Conservation (phyloP, 2,888 invertebrate species). For the Euspilapteryx auroguttella region DNA sequence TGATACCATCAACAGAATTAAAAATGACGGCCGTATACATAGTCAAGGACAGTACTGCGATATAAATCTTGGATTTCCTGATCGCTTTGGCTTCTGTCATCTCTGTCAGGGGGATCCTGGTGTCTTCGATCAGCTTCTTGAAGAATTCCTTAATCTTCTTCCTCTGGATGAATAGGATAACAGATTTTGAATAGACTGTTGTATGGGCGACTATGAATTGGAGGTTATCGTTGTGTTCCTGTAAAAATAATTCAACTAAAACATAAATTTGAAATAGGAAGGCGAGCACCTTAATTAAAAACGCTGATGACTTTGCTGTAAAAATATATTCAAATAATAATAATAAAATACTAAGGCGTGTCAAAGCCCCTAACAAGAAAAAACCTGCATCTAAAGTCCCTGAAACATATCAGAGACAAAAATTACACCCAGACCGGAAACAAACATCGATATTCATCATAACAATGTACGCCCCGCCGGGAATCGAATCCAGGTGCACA, state of each 20-base stretch:
- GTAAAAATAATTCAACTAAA: constrained; percentile 16
- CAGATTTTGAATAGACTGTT: constrained; percentile 16
- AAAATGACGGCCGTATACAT: constrained; percentile 9
- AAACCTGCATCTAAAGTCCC: no score
- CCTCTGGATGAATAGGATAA: constrained; percentile 16
- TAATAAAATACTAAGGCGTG: no score
- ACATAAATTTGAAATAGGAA: no score
- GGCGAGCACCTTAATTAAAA: no score
- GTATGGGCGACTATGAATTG: constrained; percentile 21
- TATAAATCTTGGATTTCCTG: constrained; percentile 13
- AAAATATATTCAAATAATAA: no score
- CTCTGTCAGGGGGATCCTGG: constrained; percentile 11
- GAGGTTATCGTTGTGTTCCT: constrained; percentile 20
- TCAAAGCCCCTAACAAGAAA: no score
- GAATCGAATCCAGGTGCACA: no score
- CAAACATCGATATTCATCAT: no score
- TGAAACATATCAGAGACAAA: no score
- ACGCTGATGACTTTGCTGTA: no score
- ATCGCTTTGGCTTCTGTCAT: constrained; percentile 17
- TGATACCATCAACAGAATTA: constrained; percentile 14
- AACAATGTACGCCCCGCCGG: no score
- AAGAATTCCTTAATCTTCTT: constrained; percentile 15
- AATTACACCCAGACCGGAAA: no score
- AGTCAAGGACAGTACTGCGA: constrained; percentile 11
- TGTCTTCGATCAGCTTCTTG: constrained; percentile 19